Conservation (phyloP, 2,113 vertebrate genomes). For the Indri indri region DNA sequence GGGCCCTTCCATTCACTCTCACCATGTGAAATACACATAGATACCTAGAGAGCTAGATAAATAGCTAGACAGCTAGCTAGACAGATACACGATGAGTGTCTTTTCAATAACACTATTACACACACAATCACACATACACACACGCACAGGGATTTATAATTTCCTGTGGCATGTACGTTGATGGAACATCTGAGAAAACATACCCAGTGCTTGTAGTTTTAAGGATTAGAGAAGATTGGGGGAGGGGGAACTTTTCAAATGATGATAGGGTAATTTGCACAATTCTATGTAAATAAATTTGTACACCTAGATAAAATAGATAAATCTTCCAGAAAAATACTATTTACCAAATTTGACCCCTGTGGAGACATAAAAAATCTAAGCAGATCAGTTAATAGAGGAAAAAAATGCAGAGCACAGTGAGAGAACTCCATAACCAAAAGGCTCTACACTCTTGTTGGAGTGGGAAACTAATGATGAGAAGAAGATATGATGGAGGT, state of each 20-base stretch:
- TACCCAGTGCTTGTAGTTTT: conserved; percentile 60
- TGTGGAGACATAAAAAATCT: background rate
- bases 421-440: background rate
- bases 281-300: background rate
- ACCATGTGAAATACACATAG: background rate
- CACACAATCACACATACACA: background rate
- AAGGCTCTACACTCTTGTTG: background rate
- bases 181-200: conserved; percentile 53
- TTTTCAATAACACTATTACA: background rate
- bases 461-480: fast-evolving
- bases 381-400: background rate
- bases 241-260: background rate
- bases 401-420: background rate
- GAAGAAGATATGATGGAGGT: background rate
- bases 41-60: background rate
- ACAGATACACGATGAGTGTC: background rate
- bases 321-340: background rate
- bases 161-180: conserved; percentile 8
- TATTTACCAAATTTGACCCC: background rate
- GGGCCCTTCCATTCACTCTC: background rate
- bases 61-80: background rate
- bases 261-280: background rate
- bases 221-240: conserved; percentile 60
- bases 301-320: conserved; percentile 14
- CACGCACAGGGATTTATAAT: background rate